A percentile compares a stretch with the other conserved stretches of the same genome.
Evolutionary conservation across 2,797 vertebrate genomes (phyloP).

Genomic region (Sebastes oblongus): DNA sequence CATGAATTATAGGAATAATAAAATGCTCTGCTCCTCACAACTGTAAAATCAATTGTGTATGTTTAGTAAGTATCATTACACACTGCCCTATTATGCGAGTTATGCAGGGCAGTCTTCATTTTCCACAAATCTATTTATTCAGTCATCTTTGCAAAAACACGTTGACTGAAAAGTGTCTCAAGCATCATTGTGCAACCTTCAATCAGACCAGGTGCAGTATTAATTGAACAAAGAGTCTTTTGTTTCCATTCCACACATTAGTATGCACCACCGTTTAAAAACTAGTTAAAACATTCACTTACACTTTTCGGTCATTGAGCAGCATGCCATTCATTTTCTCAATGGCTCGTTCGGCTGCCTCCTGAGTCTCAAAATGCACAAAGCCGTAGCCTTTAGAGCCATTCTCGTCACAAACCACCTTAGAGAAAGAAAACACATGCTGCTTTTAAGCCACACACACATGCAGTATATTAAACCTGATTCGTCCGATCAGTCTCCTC

Average conservation of each 20-base stretch:
- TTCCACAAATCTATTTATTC: neutral
- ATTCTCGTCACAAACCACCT: constrained; percentile 99
- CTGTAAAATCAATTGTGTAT: neutral
- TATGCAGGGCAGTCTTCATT: neutral
- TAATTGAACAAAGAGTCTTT: neutral
- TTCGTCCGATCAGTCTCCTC: neutral
- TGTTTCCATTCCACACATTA: constrained; percentile 2
- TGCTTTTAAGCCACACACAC: constrained; percentile 36
- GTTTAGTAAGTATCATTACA: neutral
- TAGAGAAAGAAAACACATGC: constrained; percentile 59
- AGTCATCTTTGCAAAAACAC: neutral
- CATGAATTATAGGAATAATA: neutral
- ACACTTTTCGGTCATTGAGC: constrained; percentile 99
- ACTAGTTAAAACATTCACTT: constrained; percentile 76
- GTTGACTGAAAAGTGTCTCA: neutral
- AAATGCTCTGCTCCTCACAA: neutral
- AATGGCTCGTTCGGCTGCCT: constrained; percentile 97
- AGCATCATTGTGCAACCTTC: neutral
- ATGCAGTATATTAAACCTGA: constrained; percentile 17
- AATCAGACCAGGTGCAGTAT: neutral
- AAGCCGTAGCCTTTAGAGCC: constrained; percentile 99
- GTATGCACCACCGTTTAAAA: neutral
- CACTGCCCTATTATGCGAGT: neutral
- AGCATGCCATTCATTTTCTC: constrained; percentile 99
- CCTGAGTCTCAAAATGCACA: constrained; percentile 99